Percentiles rank a stretch among this genome's conserved stretches.
Conservation (phyloP, 2,113 vertebrate genomes). For the Ellobius talpinus region DNA sequence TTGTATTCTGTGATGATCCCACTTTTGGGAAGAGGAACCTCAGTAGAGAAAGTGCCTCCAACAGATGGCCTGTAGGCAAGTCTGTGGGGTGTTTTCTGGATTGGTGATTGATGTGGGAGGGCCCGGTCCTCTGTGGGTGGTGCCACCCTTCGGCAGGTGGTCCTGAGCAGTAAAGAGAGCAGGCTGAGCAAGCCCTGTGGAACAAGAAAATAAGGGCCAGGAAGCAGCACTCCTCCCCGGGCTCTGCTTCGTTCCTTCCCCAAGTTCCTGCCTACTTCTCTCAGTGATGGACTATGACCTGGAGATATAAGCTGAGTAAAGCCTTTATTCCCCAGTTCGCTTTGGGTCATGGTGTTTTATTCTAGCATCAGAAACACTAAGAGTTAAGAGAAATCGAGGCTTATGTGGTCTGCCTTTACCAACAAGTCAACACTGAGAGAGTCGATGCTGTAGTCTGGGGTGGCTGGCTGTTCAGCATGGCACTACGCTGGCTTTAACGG, state of each 20-base stretch:
- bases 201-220: not conserved
- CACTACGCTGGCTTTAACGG: not conserved
- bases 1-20: not conserved
- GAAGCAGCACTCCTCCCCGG: not conserved
- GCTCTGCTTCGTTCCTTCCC: not conserved
- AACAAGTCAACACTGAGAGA: not conserved
- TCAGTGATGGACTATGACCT: not conserved
- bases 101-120: not conserved
- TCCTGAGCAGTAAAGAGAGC: not conserved
- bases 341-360: not conserved
- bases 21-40: not conserved
- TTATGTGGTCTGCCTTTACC: not conserved
- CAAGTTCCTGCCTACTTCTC: not conserved
- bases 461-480: not conserved
- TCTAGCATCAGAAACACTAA: not conserved
- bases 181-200: not conserved
- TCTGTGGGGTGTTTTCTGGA: not conserved
- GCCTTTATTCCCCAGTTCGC: not conserved
- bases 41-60: not conserved
- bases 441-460: not conserved
- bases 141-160: not conserved
- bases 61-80: not conserved
- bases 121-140: not conserved
- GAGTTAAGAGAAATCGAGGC: not conserved
- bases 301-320: not conserved